These are phyloP conservation scores for Xerus inauris DNA, from an alignment of 2,113 vertebrate genomes.

Conservation along the genomic window DNA sequence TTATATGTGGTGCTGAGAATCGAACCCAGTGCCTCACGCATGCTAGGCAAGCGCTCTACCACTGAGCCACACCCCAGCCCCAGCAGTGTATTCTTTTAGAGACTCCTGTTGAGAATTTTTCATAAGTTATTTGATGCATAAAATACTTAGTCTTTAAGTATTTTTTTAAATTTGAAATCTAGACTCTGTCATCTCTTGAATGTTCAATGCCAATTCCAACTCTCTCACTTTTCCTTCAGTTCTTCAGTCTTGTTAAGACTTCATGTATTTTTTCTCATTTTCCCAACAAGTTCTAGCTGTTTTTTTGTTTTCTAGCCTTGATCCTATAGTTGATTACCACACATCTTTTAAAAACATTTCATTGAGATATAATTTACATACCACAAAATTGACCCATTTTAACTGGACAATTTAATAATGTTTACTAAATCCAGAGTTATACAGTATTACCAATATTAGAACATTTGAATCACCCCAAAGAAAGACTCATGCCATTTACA, in stretches of 20 bases:
- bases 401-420: not conserved
- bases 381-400: not conserved
- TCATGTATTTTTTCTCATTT: not conserved
- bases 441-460: not conserved
- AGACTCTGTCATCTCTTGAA: not conserved
- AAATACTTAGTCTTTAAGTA: not conserved
- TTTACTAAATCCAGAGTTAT: conserved; percentile 38
- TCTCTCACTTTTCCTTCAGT: not conserved
- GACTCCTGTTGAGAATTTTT: conserved; percentile 18
- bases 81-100: conserved; percentile 1
- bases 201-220: not conserved
- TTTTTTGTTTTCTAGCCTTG: not conserved
- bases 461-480: not conserved
- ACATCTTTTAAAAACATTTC: not conserved
- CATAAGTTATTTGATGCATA: conserved; percentile 16
- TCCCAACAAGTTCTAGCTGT: not conserved
- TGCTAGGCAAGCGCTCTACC: too few relatives aligned
- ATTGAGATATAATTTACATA: not conserved
- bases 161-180: conserved; percentile 21
- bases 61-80: too few relatives aligned
- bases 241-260: not conserved
- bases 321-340: not conserved
- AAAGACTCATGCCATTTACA: not conserved
- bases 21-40: too few relatives aligned
- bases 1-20: too few relatives aligned